Evolutionary conservation across 2,797 vertebrate genomes (phyloP), one percentile per base, ranked within the genome.

Genomic region (Hirundo rustica): DNA sequence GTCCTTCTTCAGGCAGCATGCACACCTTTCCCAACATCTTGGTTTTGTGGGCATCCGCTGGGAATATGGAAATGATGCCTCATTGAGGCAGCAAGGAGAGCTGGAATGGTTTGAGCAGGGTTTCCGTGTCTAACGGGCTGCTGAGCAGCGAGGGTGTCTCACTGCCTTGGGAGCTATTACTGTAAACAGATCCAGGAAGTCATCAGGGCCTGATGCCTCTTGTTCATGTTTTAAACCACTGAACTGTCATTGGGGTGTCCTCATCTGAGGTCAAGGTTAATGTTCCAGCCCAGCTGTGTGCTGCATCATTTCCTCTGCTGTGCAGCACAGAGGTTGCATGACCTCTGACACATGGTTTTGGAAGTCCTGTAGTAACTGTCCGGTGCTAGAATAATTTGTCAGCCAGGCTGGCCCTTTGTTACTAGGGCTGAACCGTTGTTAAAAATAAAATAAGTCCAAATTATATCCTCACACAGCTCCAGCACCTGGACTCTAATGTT

Each of bases 311-410:
- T 92, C 23, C 32, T 40, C 30, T 42, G 6, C 60, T 54, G 27
- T 71, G 47, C 38, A 89, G 88, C 73, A 78, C 16, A 54, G 65
- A 84, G n/a, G 30, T 55, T 79, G 25, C 67, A 53, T 50, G 66
- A 47, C 9, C 7, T 61, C 78, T 26, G 13, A 27, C 17, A 45
- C 0, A 1, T 0, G 2, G 22, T 38, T 76, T 54, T 65, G 68
- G n/a, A 85, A 83, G 25, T 27, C 44, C 62, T 74, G 60, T 14
- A 45, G 67, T 29, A 64, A 20, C 15, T 40, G 2, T 27, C 0
- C 0, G 21, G 30, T 74, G 7, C 45, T 42, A 13, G 23, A 66
- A 15, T 32, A 2, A 34, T 54, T 76, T 86, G 25, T 70, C 54
- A 71, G 19, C 10, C 50, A 65, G 38, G 30, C 4, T 45, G 11